A percentile compares a stretch with the other conserved stretches of the same genome.
Conservation (phyloP, 2,888 invertebrate genomes). For the Drosophila leonis region DNA sequence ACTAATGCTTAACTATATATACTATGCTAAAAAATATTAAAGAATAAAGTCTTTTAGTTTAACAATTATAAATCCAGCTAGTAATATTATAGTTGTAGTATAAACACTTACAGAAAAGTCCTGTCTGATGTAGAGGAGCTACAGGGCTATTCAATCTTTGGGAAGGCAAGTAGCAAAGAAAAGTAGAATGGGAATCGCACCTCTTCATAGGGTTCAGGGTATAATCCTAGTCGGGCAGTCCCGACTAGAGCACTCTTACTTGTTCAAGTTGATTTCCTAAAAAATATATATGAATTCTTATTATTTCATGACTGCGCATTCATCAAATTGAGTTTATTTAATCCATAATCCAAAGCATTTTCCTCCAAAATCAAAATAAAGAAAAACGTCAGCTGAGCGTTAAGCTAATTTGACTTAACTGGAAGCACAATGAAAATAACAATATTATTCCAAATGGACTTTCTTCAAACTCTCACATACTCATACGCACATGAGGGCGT, state of each 20-base stretch:
- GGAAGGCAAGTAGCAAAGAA: too few species aligned
- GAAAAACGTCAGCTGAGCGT: slow-evolving; percentile 14
- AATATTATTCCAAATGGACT: slow-evolving; percentile 11
- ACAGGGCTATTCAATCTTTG: too few species aligned
- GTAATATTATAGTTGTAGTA: too few species aligned
- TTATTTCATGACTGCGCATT: not conserved
- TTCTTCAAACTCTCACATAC: slow-evolving; percentile 4
- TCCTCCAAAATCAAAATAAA: too few species aligned
- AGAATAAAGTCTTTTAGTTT: too few species aligned
- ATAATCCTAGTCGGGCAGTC: not conserved
- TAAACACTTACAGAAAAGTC: too few species aligned
- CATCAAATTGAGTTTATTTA: not conserved
- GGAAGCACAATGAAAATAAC: slow-evolving; percentile 7
- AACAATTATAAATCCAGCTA: too few species aligned
- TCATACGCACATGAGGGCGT: not conserved
- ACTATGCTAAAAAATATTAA: too few species aligned
- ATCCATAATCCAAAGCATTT: not conserved
- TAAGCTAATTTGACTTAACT: slow-evolving; percentile 30
- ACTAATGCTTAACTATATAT: too few species aligned
- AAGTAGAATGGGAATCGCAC: too few species aligned
- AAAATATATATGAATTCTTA: not conserved
- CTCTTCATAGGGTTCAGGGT: not conserved
- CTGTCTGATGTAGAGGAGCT: too few species aligned
- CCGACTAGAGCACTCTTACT: not conserved
- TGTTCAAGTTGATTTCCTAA: not conserved